Conservation (phyloP, 2,888 invertebrate genomes). For the Eudasyphora cyanicolor region DNA sequence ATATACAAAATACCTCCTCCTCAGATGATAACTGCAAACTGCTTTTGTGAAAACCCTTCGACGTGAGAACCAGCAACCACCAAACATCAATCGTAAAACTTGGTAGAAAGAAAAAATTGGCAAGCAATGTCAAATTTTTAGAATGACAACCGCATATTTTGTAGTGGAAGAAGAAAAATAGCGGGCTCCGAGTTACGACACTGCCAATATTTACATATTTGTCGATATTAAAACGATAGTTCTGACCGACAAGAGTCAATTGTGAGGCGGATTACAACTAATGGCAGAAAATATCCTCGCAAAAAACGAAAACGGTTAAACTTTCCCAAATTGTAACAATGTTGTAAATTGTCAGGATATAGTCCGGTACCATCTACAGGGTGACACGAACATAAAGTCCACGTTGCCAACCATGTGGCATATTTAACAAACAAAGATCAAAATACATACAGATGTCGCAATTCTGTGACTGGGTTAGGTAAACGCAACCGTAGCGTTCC, state of each 20-base stretch:
- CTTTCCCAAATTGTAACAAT: neutral
- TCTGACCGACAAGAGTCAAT: neutral
- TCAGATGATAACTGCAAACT: no score
- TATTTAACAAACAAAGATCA: no score
- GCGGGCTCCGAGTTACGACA: neutral
- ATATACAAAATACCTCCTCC: no score
- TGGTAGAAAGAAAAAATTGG: neutral
- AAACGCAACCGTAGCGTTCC: no score
- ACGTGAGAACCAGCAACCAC: slow-evolving; percentile 6
- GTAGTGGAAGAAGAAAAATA: neutral
- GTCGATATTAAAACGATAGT: neutral
- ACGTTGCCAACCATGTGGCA: no score
- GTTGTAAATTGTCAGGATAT: neutral
- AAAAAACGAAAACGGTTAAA: neutral
- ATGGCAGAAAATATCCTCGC: neutral
- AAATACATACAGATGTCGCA: no score
- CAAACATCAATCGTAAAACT: slow-evolving; percentile 22
- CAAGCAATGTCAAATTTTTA: slow-evolving; percentile 25
- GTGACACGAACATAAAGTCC: no score
- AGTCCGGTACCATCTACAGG: no score
- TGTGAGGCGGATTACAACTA: neutral
- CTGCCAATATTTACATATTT: neutral
- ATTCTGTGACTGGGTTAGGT: no score
- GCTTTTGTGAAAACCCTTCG: neutral
- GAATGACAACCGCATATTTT: slow-evolving; percentile 38